Percentiles rank a stretch among this genome's conserved stretches.
Evolutionary conservation across 2,113 vertebrate genomes (phyloP).

Genomic region (Trogon melanurus): DNA sequence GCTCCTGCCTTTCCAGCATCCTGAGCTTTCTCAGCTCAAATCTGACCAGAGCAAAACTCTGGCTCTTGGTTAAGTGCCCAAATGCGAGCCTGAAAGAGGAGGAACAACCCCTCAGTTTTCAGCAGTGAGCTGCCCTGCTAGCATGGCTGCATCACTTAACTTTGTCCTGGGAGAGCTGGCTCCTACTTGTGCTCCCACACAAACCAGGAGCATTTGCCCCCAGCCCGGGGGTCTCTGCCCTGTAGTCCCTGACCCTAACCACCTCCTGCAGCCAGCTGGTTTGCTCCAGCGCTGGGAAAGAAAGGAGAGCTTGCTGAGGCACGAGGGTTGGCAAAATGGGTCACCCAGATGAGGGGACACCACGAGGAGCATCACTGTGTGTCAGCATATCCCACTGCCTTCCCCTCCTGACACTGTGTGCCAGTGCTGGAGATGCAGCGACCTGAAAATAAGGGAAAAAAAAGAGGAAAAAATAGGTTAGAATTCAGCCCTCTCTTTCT

Average conservation of each 20-base stretch:
- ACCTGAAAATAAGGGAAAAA: not conserved
- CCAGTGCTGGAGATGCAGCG: too few relatives aligned
- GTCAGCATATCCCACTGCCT: not conserved
- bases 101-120: not conserved
- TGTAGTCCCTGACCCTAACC: not conserved
- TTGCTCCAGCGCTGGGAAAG: not conserved
- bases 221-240: fast-evolving
- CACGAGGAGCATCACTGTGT: not conserved
- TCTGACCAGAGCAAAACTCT: not conserved
- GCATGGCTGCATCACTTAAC: not conserved
- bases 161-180: fast-evolving
- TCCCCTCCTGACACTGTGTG: not conserved
- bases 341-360: not conserved
- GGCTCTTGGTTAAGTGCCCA: not conserved
- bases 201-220: not conserved
- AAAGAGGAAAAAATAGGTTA: not conserved
- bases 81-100: not conserved
- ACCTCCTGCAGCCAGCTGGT: not conserved
- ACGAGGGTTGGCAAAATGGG: not conserved
- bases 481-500: not conserved
- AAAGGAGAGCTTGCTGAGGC: not conserved
- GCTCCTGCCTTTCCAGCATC: not conserved
- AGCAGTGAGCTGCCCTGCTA: not conserved
- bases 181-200: not conserved
- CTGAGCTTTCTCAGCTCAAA: not conserved